Evolutionary conservation across 2,113 vertebrate species (phyloP).

Genomic region (Scomber japonicus): DNA sequence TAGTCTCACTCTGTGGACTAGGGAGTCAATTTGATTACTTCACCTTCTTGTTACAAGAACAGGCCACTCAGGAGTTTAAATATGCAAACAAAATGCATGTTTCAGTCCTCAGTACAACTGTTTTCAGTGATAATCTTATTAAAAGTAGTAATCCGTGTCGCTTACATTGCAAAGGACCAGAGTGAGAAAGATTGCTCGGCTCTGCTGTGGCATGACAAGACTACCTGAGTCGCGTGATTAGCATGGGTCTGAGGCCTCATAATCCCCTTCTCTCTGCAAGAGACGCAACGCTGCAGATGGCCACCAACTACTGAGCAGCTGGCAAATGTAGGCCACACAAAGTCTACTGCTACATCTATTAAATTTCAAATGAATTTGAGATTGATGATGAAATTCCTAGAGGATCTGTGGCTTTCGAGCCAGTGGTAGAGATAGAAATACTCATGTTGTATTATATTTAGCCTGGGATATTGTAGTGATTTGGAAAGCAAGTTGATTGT

Average conservation of each 20-base stretch:
- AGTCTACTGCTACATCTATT: neutral
- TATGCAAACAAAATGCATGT: conserved; percentile 17
- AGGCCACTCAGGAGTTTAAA: conserved; percentile 18
- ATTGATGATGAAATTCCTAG: neutral
- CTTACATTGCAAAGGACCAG: conserved; percentile 6
- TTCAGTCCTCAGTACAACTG: neutral
- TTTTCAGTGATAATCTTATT: conserved; percentile 35
- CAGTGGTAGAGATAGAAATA: neutral
- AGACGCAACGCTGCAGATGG: conserved; percentile 36
- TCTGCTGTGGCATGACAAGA: neutral
- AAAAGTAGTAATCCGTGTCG: conserved; percentile 35
- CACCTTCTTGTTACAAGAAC: conserved; percentile 5
- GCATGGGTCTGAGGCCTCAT: conserved; percentile 43
- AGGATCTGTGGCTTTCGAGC: neutral
- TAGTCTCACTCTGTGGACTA: conserved; percentile 8
- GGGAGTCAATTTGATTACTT: conserved; percentile 52
- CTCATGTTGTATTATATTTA: neutral
- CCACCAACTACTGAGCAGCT: conserved; percentile 24
- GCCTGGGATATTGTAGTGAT: neutral
- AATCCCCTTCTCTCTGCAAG: conserved; percentile 63
- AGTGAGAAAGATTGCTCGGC: conserved; percentile 13
- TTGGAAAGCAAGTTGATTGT: neutral
- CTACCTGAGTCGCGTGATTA: conserved; percentile 51
- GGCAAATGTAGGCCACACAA: conserved; percentile 60
- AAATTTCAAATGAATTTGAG: neutral